These are phyloP conservation scores for Sebastes flavidus DNA, from an alignment of 2,797 vertebrate genomes.

Conservation along the genomic window DNA sequence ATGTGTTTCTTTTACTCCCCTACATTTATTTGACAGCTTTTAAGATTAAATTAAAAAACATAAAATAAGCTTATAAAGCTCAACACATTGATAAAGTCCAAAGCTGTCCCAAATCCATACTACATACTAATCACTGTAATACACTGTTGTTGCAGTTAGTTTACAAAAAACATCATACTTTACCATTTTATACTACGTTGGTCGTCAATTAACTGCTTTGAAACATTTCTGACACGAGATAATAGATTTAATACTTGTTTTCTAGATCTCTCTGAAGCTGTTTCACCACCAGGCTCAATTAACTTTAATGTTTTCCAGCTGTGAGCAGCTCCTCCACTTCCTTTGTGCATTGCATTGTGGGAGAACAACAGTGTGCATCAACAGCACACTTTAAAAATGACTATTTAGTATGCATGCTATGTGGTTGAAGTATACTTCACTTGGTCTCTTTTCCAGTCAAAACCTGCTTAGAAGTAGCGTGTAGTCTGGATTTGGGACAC, in stretches of 20 bases:
- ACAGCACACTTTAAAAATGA: neutral
- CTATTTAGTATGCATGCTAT: neutral
- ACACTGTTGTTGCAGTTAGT: no score
- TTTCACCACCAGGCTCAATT: neutral
- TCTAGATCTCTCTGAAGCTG: neutral
- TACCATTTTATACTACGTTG: neutral
- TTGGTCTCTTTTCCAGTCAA: neutral
- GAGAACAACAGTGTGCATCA: neutral
- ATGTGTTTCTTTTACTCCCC: neutral
- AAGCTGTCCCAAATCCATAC: neutral
- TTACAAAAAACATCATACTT: neutral
- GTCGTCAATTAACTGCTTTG: neutral
- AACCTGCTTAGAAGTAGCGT: neutral
- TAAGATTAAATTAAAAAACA: neutral
- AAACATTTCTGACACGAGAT: neutral
- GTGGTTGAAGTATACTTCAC: neutral
- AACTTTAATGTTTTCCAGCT: neutral
- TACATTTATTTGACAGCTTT: no score
- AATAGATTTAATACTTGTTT: neutral
- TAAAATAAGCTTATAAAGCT: neutral
- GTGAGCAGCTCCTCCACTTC: neutral
- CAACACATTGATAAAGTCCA: rapidly evolving
- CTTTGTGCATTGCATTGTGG: neutral
- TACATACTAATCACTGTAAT: neutral
- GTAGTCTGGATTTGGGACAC: neutral